Conservation (phyloP, 2,113 vertebrate species). For the Otocyon megalotis region DNA sequence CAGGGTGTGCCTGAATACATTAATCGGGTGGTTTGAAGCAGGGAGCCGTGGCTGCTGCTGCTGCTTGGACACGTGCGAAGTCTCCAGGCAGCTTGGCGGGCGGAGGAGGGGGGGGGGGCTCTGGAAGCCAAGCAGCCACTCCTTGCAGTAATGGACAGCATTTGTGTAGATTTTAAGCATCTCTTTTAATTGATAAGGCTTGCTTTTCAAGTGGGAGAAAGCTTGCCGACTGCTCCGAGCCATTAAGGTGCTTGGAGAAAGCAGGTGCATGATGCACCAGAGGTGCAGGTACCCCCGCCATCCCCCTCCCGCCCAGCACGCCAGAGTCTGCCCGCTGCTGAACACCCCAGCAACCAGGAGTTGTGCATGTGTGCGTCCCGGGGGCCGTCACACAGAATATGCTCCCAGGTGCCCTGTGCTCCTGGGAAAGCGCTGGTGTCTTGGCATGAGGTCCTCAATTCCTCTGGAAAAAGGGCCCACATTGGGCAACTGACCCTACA, state of each 20-base stretch:
- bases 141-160: neutral
- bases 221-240: neutral
- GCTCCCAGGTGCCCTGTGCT: fast-evolving
- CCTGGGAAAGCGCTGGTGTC: fast-evolving
- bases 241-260: neutral
- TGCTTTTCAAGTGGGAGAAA: neutral
- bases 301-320: fast-evolving
- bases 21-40: fast-evolving
- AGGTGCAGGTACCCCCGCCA: neutral
- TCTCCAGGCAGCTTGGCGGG: neutral
- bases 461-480: too few species aligned
- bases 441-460: fast-evolving
- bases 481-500: fast-evolving
- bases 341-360: fast-evolving
- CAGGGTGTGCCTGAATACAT: neutral
- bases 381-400: fast-evolving
- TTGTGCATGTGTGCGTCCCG: fast-evolving
- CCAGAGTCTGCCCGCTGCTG: fast-evolving
- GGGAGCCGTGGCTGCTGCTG: neutral
- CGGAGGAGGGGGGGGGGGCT: neutral
- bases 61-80: fast-evolving
- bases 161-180: neutral
- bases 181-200: neutral
- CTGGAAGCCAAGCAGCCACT: neutral
- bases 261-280: fast-evolving